Evolutionary conservation across 2,113 vertebrate species (phyloP).

Genomic region (Thamnophis sirtalis): DNA sequence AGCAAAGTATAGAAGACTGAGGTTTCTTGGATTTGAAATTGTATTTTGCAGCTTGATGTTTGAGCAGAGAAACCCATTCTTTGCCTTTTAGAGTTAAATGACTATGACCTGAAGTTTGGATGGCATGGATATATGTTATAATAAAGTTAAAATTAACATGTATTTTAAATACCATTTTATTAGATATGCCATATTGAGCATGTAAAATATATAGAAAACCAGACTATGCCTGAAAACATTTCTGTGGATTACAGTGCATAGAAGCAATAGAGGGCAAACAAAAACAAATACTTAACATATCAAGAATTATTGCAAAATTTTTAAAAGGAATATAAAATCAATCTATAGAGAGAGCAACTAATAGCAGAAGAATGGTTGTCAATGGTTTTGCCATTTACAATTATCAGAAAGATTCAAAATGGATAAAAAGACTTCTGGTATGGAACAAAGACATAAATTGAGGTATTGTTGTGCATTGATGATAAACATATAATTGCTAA

Average conservation of each 20-base stretch:
- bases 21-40: neutral
- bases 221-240: neutral
- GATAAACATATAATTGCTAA: neutral
- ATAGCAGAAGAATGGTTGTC: neutral
- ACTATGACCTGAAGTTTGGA: neutral
- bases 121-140: neutral
- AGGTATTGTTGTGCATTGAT: neutral
- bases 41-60: neutral
- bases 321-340: neutral
- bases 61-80: neutral
- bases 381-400: neutral
- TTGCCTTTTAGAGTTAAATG: neutral
- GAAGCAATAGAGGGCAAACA: neutral
- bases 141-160: neutral
- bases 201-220: neutral
- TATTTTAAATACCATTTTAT: neutral
- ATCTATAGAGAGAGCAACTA: neutral
- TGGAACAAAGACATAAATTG: neutral
- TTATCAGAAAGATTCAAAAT: neutral
- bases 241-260: neutral
- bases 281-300: neutral
- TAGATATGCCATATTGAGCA: neutral
- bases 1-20: neutral
- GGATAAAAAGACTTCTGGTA: neutral
- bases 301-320: neutral